phyloP scores from a whole-genome alignment of 2,113 vertebrate genomes.

The Nerophis ophidion region DNA sequence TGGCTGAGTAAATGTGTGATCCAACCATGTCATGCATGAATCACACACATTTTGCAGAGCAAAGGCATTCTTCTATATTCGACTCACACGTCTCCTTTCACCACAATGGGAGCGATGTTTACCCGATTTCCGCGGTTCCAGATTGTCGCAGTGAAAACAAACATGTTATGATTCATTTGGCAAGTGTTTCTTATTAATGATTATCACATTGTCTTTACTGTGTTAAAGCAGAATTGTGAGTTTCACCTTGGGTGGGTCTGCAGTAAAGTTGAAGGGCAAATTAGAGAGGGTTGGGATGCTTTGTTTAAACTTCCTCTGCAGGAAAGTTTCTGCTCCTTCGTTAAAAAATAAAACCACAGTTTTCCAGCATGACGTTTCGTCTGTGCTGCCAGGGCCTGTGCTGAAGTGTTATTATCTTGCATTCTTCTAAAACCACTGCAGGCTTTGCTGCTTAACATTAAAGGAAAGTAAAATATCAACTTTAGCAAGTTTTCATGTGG shows the following conservation, averaged over 20 bases:
- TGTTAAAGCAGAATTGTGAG: conserved; percentile 36
- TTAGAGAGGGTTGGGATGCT: conserved; percentile 46
- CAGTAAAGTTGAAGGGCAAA: conserved; percentile 50
- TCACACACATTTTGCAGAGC: conserved; percentile 24
- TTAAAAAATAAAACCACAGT: conserved; percentile 33
- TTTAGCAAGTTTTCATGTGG: background rate
- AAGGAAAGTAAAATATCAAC: background rate
- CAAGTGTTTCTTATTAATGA: conserved; percentile 53
- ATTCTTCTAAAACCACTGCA: conserved; percentile 4
- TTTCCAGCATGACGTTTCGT: conserved; percentile 42
- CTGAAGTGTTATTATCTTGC: conserved; percentile 3
- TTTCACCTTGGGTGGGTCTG: conserved; percentile 38
- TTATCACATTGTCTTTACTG: conserved; percentile 45
- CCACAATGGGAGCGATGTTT: background rate
- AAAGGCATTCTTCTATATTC: conserved; percentile 7
- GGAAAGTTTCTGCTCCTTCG: conserved; percentile 35
- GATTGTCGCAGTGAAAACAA: conserved; percentile 17
- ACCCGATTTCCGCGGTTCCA: background rate
- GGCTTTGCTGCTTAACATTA: background rate
- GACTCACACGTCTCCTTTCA: background rate
- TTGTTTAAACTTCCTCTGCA: conserved; percentile 54
- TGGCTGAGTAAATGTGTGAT: conserved; percentile 34
- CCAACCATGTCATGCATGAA: conserved; percentile 14
- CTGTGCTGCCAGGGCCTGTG: conserved; percentile 19
- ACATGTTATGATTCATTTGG: conserved; percentile 40